These are phyloP conservation scores for Cyanoliseus patagonus DNA, from an alignment of 2,113 vertebrate species.

Conservation along the genomic window DNA sequence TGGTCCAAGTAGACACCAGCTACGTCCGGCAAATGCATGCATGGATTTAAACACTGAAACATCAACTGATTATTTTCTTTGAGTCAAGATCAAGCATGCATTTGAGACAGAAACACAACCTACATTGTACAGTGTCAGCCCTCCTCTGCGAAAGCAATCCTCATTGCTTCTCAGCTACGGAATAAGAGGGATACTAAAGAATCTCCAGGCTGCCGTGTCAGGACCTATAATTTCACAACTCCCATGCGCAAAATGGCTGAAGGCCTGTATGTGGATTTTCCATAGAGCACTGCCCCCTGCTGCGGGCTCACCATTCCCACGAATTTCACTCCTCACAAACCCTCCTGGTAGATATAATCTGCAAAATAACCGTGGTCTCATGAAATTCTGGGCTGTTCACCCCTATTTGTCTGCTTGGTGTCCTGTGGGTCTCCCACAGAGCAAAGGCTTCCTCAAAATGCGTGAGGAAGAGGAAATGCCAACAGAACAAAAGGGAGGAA, in stretches of 20 bases:
- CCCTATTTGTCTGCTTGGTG: accelerated
- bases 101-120: background rate
- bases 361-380: background rate
- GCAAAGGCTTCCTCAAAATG: background rate
- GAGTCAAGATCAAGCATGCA: background rate
- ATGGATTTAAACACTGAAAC: background rate
- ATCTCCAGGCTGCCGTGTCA: background rate
- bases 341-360: background rate
- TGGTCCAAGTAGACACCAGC: background rate
- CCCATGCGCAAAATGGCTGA: background rate
- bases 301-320: conserved; percentile 5
- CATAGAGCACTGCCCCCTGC: conserved; percentile 68
- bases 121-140: background rate
- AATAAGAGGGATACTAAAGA: background rate
- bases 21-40: background rate
- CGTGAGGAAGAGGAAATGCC: background rate
- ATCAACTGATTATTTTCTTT: background rate
- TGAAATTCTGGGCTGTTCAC: accelerated
- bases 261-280: background rate
- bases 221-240: background rate
- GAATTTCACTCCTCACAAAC: background rate
- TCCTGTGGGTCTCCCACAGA: background rate
- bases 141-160: background rate
- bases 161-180: background rate
- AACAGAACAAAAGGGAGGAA: background rate